phyloP scores from a whole-genome alignment of 2,797 vertebrate genomes.

The Gadopsis marmoratus region DNA sequence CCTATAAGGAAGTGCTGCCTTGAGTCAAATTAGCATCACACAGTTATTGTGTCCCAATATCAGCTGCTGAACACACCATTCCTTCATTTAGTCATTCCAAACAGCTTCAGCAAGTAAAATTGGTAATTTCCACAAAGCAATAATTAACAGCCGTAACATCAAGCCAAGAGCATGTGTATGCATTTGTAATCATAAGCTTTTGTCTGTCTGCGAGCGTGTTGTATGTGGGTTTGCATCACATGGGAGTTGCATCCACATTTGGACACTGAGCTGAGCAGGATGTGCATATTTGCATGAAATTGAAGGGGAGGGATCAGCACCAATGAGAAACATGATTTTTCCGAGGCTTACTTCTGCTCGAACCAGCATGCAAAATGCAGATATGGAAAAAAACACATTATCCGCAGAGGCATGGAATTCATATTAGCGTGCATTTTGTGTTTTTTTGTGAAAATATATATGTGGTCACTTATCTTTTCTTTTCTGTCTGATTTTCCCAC shows the following conservation, averaged over 20 bases:
- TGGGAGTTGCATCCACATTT: conserved; percentile 15
- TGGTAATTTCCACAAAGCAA: background rate
- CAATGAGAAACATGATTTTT: conserved; percentile 59
- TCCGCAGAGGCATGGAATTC: conserved; percentile 45
- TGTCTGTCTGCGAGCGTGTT: conserved; percentile 6
- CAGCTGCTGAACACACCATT: background rate
- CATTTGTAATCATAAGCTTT: background rate
- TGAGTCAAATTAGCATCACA: background rate
- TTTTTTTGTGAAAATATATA: conserved; percentile 9
- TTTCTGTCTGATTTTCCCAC: conserved; percentile 5
- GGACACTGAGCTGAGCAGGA: conserved; percentile 54
- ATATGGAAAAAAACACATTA: conserved; percentile 45
- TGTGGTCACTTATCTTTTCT: conserved; percentile 8
- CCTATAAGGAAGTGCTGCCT: background rate
- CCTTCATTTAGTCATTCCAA: background rate
- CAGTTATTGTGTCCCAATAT: background rate
- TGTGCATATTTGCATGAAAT: conserved; percentile 77
- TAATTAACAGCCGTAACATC: background rate
- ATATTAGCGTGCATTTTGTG: conserved; percentile 29
- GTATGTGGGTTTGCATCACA: conserved; percentile 3
- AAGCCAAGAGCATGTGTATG: background rate
- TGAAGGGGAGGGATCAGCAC: conserved; percentile 54
- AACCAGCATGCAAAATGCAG: conserved; percentile 61
- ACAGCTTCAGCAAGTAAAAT: background rate
- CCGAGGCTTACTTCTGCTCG: conserved; percentile 39